Percentiles rank a stretch among this genome's conserved stretches.
Conservation (phyloP, 2,113 vertebrate genomes). For the Stegastes partitus region DNA sequence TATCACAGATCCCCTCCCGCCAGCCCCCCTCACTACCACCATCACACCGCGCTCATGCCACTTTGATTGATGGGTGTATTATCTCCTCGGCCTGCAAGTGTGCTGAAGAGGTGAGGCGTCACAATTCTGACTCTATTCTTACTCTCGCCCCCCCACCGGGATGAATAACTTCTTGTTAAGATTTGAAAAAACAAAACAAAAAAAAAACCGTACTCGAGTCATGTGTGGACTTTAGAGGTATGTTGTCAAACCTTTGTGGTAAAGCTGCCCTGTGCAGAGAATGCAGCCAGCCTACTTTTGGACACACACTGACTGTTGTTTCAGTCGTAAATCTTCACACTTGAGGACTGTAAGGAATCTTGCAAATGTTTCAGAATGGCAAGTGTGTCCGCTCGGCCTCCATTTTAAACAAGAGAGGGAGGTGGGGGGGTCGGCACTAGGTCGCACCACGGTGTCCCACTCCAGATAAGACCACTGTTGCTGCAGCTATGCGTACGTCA, state of each 20-base stretch:
- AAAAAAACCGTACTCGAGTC: not conserved
- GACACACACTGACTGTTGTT: constrained; percentile 30
- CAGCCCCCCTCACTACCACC: not conserved
- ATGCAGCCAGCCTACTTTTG: not conserved
- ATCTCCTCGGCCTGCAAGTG: constrained; percentile 46
- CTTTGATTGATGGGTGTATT: constrained; percentile 57
- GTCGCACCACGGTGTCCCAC: constrained; percentile 37
- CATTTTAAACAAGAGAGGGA: constrained; percentile 39
- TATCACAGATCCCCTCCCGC: not conserved
- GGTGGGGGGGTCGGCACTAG: constrained; percentile 3
- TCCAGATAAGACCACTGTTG: constrained; percentile 64
- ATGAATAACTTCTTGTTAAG: constrained; percentile 23
- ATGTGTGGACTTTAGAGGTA: constrained; percentile 12
- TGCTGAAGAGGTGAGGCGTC: constrained; percentile 33
- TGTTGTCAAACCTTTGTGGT: constrained; percentile 24
- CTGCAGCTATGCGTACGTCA: constrained; percentile 28
- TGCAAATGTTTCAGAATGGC: constrained; percentile 60
- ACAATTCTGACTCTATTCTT: constrained; percentile 38
- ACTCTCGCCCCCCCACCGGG: not conserved
- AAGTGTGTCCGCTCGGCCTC: constrained; percentile 17
- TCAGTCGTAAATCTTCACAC: constrained; percentile 44
- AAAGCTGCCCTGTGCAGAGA: constrained; percentile 11
- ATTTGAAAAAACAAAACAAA: not conserved
- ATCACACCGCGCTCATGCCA: constrained; percentile 1
- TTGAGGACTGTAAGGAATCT: constrained; percentile 61